A percentile compares a stretch with the other conserved stretches of the same genome.
These are phyloP conservation scores for Callocephalon fimbriatum DNA, from an alignment of 2,113 vertebrate genomes.

Conservation along the genomic window DNA sequence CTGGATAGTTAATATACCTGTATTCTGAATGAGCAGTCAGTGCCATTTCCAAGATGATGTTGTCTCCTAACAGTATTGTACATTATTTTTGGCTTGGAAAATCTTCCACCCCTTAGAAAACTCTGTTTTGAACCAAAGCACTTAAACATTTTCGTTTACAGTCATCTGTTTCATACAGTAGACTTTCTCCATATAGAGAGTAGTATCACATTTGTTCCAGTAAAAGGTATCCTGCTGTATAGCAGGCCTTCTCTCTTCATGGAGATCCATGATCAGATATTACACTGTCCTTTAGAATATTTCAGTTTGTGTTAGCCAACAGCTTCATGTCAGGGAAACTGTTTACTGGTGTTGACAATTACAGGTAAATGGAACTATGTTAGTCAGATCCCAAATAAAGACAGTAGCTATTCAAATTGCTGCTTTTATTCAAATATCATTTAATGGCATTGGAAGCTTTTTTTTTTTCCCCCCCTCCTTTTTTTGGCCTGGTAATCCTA, in stretches of 20 bases:
- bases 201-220: background rate
- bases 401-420: background rate
- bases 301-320: background rate
- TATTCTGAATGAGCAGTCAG: background rate
- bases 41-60: slow-evolving; percentile 8
- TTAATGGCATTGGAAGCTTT: background rate
- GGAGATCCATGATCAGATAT: background rate
- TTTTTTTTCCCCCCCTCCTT: background rate
- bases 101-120: background rate
- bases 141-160: background rate
- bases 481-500: background rate
- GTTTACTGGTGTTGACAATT: background rate
- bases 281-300: background rate
- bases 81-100: background rate
- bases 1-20: background rate
- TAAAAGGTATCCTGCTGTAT: background rate
- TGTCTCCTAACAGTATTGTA: background rate
- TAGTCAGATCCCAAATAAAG: background rate
- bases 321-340: background rate
- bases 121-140: background rate
- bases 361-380: background rate
- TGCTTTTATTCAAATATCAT: background rate
- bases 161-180: background rate
- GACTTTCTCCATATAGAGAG: background rate
- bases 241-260: background rate